Base-by-base conservation (phyloP, 2,797 vertebrate genomes). In the Heteromormyrus szaboi region DNA sequence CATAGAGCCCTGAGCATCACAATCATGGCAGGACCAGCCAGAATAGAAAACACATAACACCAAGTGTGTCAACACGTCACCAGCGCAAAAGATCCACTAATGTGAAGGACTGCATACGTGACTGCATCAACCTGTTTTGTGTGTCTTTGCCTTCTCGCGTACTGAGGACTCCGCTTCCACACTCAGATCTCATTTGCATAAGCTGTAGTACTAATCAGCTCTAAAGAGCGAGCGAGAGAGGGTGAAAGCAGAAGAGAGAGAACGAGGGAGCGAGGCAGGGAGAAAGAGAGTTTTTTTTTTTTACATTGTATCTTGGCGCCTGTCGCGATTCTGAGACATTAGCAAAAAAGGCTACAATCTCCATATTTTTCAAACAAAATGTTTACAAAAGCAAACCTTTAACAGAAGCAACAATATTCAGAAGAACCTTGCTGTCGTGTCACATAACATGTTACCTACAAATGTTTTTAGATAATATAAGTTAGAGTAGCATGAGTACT, bases 161-260 rank as follows among this genome's bases (percentile, higher is more conserved):
- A 33, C 12, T 1, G 50, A 79, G 81, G 62, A 87, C 44, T 22
- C 33, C 8, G 85, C 65, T 86, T 86, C 19, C 54, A 87, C 56
- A 51, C 68, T 79, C 65, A 33, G 22, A 37, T 53, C 50, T 87
- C 85, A 87, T 89, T 89, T 86, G 50, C 84, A 89, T 89, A 87
- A 86, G 46, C 84, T 54, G 62, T 85, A 81, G 65, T 29, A 41
- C 89, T 89, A 87, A 87, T 62, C 68, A 62, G 14, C 11, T 81
- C 50, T 51, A 86, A 46, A 86, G 88, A 54, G 84, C 17, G 59
- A 53, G 59, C n/a, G 88, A 44, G 51, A 9, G 81, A 84, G 81
- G 9, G 81, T 22, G 44, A 84, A 48, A 83, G 79, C 44, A 59
- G 9, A n/a, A 68, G 59, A 25, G 41, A 83, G 41, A 44, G 54